Evolutionary conservation across 2,888 invertebrate species (phyloP), one percentile per base, ranked within the genome.

Genomic region (Chromoteleia sp.): DNA sequence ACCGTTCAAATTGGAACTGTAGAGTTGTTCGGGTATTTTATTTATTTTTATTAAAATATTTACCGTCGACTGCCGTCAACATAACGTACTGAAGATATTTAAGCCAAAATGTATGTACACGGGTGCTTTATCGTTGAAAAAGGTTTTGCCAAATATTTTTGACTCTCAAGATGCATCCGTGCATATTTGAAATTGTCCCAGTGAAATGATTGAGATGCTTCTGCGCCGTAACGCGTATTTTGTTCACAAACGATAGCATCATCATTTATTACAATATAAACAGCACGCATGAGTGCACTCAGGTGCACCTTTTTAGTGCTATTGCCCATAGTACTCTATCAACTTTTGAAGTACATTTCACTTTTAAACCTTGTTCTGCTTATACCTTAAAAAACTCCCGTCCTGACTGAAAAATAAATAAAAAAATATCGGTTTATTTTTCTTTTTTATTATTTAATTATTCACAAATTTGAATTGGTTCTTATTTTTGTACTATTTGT

Each of bases 271-370:
- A 71, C 12, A 50, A 71, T 50, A 36, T 61, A 61, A 71, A 61
- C 41, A 61, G 19, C 29, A 29, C 15, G 17, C 71, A 41, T 45
- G 61, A 71, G 71, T 61, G 71, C 52, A 41, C 71, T 41, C 61
- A 71, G 70, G 59, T 59, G 70, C 70, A 30, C 50, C 50, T 25
- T 71, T 71, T 59, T 71, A 71, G 59, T 59, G 59, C 58, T 29
- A 59, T 59, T 50, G 30, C 59, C 48, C 70, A 71, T 59, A 59
- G 14, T 12, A 59, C 59, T 59, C 25, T n/a, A 33, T 43, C 52
- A 61, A 73, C 61, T 41, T 73, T 73, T 43, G 19, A 59, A 73
- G 29, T 61, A 61, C 52, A 61, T 30, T 61, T 41, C 39, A 41
- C 15, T 41, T 61, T 52, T 50, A 59, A 45, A 58, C 41, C n/a